Evolutionary conservation across 2,797 vertebrate species (phyloP), one percentile per base, ranked within the genome.

Genomic region (Mormyrops boulengeri): DNA sequence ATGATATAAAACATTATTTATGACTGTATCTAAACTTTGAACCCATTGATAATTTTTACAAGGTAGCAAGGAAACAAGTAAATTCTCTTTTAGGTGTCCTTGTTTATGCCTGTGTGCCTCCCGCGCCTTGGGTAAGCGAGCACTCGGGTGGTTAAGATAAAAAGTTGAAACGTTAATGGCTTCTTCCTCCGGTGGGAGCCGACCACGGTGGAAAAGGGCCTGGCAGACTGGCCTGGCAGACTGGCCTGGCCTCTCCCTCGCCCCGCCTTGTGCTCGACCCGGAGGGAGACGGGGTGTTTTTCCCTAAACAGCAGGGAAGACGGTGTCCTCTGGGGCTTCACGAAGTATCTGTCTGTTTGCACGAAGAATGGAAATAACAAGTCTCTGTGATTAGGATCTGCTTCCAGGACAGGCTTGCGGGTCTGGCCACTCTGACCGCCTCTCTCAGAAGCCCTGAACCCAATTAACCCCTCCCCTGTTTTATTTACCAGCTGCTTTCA

Each of bases 1-100:
- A 22, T 62, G 41, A 73, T 92, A 91, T 92, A 94, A 92, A 93
- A 91, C 91, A 95, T 95, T 94, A 95, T 96, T 96, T 96, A 95
- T 95, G 94, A 94, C 90, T 91, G 91, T 94, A 92, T 91, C 90
- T 95, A 94, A 95, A 95, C 94, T 94, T 92, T 94, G 93, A 92
- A 93, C 93, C 89, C 47, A 77, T 50, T 73, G 88, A 41, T 88
- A 55, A 89, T 91, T 93, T 3, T 91, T 93, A 91, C 91, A 91
- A 93, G 91, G 88, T 62, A 62, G n/a, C 57, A 22, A 62, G 89
- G 88, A 91, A 90, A 90, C 91, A 82, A 90, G 91, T 92, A 93
- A 89, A 91, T 92, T 91, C 53, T 88, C 73, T 92, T 93, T 91
- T 89, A 90, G 88, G 69, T 73, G 89, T 86, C 89, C 77, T 82